Evolutionary conservation across 2,113 vertebrate genomes (phyloP), one percentile per base, ranked within the genome.

Genomic region (Myotis brandtii): DNA sequence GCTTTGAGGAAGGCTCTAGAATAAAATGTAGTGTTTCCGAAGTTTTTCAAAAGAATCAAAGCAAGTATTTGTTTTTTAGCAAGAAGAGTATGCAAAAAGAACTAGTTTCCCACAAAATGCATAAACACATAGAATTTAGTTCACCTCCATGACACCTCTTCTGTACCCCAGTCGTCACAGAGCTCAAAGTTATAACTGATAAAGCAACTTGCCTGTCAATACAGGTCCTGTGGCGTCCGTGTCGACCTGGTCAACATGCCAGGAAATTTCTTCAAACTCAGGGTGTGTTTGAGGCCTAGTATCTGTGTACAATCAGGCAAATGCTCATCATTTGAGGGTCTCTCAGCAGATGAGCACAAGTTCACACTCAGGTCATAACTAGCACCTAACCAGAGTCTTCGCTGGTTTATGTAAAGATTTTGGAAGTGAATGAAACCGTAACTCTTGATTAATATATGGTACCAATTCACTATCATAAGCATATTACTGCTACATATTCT

Each of bases 1-100:
- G 56, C 25, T 95, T 84, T 89, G 23, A 90, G 43, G 48, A 92
- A 90, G 83, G 11, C 56, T 75, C 88, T 87, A 7, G 34, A 92
- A 70, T 48, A 54, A 30, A 23, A 54, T 3, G 32, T 80, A 37
- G 50, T 48, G n/a, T 84, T 23, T 59, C 77, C 37, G 4, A 3
- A 23, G n/a, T 34, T 34, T 52, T 84, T 88, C 50, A 20, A 91
- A 81, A 27, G 64, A 83, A 67, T 50, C 11, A 17, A 80, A 34
- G 59, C 30, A 62, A 75, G 12, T 48, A 85, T 32, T 37, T 48
- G 17, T 27, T 75, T 59, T 83, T 85, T 43, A 52, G 30, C 59
- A 72, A 82, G n/a, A n/a, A 64, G 43, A 64, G 2, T 10, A 62
- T 32, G 6, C 30, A 89, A 37, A 48, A 40, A 77, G 4, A 40